Evolutionary conservation across 2,888 invertebrate genomes (phyloP).

Genomic region (Melipona bicolor): DNA sequence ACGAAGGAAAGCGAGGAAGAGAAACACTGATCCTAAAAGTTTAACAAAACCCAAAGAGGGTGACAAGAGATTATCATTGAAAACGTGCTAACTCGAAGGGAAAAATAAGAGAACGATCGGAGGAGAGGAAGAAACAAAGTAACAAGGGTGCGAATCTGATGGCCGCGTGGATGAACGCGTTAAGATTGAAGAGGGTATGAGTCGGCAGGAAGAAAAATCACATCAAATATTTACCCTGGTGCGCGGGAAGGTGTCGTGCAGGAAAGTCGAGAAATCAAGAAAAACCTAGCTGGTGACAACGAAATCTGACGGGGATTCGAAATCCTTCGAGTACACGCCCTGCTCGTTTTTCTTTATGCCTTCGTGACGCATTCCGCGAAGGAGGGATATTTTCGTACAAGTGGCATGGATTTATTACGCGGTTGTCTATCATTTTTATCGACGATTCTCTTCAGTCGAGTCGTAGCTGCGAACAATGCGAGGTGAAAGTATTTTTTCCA

Average conservation of each 20-base stretch:
- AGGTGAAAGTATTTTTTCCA: not conserved
- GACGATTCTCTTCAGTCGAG: not conserved
- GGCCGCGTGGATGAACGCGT: constrained; percentile 29
- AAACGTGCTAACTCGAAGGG: constrained; percentile 49
- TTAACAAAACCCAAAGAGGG: constrained; percentile 46
- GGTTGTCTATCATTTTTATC: not conserved
- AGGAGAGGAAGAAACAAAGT: constrained; percentile 26
- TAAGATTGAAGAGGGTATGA: constrained; percentile 22
- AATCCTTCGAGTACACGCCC: constrained; percentile 35
- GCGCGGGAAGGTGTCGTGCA: constrained; percentile 58
- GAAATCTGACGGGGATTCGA: constrained; percentile 48
- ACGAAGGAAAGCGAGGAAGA: no score
- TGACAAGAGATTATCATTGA: constrained; percentile 55
- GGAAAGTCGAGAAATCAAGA: constrained; percentile 67
- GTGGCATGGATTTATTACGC: not conserved
- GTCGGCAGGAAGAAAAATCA: constrained; percentile 71
- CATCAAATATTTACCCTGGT: constrained; percentile 77
- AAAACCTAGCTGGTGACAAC: constrained; percentile 55
- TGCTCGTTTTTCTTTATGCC: constrained; percentile 17
- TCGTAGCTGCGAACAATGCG: not conserved
- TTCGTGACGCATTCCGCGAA: constrained; percentile 1
- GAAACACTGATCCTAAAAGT: constrained; percentile 32
- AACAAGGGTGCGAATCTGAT: constrained; percentile 46
- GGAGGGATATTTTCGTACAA: constrained; percentile 5
- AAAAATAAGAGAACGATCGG: constrained; percentile 15